phyloP scores from a whole-genome alignment of 2,888 invertebrate genomes.

The Clistopyga incitator region DNA sequence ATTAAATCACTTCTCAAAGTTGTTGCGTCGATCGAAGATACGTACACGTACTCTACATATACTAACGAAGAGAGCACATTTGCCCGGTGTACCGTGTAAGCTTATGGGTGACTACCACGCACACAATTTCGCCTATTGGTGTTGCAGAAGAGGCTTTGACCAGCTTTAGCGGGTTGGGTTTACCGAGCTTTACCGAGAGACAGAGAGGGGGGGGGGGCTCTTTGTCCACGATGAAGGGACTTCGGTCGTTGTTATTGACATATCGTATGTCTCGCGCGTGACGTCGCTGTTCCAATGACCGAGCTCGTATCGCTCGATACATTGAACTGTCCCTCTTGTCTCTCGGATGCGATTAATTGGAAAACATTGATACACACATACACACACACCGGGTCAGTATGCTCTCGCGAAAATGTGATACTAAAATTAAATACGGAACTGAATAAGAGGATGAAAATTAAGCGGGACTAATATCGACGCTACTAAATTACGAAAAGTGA shows the following conservation, averaged over 20 bases:
- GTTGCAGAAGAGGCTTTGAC: conserved; percentile 48
- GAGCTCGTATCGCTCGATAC: conserved; percentile 43
- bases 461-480: conserved; percentile 30
- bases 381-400: conserved; percentile 29
- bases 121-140: conserved; percentile 9
- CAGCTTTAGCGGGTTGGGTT: conserved; percentile 34
- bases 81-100: conserved; percentile 70
- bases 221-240: conserved; percentile 19
- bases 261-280: conserved; percentile 46
- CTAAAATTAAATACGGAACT: conserved; percentile 59
- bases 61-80: conserved; percentile 71
- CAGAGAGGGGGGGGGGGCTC: conserved; percentile 21
- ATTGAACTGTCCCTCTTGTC: conserved; percentile 29
- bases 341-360: conserved; percentile 24
- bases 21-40: conserved; percentile 71
- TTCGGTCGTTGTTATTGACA: conserved; percentile 49
- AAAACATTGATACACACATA: background rate
- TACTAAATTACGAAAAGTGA: conserved; percentile 14
- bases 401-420: conserved; percentile 65
- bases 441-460: conserved; percentile 26
- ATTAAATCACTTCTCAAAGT: conserved; percentile 36
- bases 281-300: conserved; percentile 39
- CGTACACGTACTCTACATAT: conserved; percentile 73
- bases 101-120: conserved; percentile 8
- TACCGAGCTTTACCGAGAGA: conserved; percentile 42